These are phyloP conservation scores for Lasiurus cinereus DNA, from an alignment of 2,113 vertebrate genomes.

Conservation along the genomic window DNA sequence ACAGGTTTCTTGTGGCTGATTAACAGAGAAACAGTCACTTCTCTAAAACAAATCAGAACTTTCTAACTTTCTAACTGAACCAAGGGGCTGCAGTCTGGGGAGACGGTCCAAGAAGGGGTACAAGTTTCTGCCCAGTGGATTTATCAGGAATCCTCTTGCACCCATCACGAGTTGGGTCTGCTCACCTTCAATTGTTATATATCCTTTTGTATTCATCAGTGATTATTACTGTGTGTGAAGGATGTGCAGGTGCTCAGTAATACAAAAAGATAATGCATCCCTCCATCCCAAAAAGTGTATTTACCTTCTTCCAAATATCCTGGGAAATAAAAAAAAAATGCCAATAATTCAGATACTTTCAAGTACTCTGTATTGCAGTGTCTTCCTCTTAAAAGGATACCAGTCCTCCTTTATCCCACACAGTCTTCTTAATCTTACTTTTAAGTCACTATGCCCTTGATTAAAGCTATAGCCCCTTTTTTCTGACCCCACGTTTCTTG, in stretches of 20 bases:
- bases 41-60: neutral
- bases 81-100: neutral
- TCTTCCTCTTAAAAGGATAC: neutral
- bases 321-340: neutral
- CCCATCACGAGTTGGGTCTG: neutral
- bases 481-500: neutral
- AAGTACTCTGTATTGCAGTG: neutral
- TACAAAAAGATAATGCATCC: neutral
- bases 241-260: neutral
- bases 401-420: neutral
- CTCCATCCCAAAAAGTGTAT: neutral
- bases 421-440: neutral
- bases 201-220: neutral
- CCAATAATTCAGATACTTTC: neutral
- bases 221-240: neutral
- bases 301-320: neutral
- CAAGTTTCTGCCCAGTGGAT: neutral
- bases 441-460: neutral
- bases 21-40: neutral
- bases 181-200: neutral
- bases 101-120: neutral
- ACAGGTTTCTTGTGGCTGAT: neutral
- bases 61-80: neutral
- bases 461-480: neutral
- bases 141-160: neutral